Conservation (phyloP, 2,888 invertebrate species). For the Chesias legatella region DNA sequence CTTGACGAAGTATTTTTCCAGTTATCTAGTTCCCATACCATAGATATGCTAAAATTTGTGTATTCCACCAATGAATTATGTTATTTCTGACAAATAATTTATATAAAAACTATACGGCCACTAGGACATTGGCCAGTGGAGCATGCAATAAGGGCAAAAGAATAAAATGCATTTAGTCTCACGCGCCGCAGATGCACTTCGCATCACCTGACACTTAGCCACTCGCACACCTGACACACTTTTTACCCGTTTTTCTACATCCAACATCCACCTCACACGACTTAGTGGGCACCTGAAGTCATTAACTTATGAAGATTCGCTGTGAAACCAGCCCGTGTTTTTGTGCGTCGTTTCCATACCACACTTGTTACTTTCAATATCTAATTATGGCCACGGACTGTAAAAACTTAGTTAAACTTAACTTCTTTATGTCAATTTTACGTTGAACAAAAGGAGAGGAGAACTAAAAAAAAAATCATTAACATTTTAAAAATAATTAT, state of each 20-base stretch:
- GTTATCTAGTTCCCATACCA: too few species aligned
- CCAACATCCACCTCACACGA: conserved; percentile 19
- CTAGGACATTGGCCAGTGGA: conserved; percentile 15
- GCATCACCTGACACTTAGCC: conserved; percentile 25
- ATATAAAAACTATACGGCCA: not conserved
- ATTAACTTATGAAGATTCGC: conserved; percentile 17
- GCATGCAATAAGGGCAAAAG: conserved; percentile 24
- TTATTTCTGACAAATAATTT: too few species aligned
- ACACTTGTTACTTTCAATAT: too few species aligned
- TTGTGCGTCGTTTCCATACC: too few species aligned
- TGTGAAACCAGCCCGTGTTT: conserved; percentile 4
- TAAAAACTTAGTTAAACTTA: not conserved
- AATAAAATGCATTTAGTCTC: conserved; percentile 24
- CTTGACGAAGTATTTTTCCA: too few species aligned
- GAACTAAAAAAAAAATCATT: too few species aligned
- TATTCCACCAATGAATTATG: too few species aligned
- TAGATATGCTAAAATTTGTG: too few species aligned
- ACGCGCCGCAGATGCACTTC: conserved; percentile 20
- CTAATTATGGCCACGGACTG: too few species aligned
- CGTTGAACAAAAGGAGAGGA: too few species aligned
- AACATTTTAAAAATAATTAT: too few species aligned
- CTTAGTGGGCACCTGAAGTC: conserved; percentile 24
- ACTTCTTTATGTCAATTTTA: too few species aligned
- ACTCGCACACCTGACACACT: conserved; percentile 26
- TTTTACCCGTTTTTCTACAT: conserved; percentile 27